A percentile compares a stretch with the other conserved stretches of the same genome.
Conservation (phyloP, 2,113 vertebrate species). For the Holacanthus passer region DNA sequence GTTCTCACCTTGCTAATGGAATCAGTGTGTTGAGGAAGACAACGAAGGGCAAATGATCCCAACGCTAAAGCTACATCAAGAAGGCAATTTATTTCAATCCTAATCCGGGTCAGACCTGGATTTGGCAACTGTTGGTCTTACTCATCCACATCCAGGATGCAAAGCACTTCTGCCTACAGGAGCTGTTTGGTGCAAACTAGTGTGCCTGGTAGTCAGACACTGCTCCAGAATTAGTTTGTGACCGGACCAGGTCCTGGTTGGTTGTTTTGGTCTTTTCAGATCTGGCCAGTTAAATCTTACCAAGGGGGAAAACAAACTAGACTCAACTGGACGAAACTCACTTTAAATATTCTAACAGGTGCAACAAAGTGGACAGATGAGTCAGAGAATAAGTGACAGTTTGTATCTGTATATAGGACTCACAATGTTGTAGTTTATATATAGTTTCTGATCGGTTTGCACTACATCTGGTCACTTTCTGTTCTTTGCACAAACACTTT, state of each 20-base stretch:
- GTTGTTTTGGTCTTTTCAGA: not conserved
- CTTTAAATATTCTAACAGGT: not conserved
- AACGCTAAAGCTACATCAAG: not conserved
- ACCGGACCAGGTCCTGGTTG: not conserved
- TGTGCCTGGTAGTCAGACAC: not conserved
- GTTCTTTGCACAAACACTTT: no score
- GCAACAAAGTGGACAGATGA: not conserved
- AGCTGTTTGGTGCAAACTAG: not conserved
- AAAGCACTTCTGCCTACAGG: not conserved
- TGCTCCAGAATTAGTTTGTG: not conserved
- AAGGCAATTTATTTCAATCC: not conserved
- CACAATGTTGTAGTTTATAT: no score
- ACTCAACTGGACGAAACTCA: not conserved
- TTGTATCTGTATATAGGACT: no score
- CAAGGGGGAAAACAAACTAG: not conserved
- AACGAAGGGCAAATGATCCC: conserved; percentile 7
- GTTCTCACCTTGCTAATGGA: conserved; percentile 56
- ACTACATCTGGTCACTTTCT: no score
- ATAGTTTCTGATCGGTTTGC: no score
- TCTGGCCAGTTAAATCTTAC: not conserved
- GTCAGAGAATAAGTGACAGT: not conserved
- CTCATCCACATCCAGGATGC: not conserved
- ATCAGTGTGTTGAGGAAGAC: conserved; percentile 34
- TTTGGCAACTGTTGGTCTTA: not conserved
- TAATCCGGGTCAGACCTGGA: not conserved